Percentiles rank a stretch among this genome's conserved stretches.
phyloP scores from a whole-genome alignment of 2,888 invertebrate species.

The Drosophila paramelanica region DNA sequence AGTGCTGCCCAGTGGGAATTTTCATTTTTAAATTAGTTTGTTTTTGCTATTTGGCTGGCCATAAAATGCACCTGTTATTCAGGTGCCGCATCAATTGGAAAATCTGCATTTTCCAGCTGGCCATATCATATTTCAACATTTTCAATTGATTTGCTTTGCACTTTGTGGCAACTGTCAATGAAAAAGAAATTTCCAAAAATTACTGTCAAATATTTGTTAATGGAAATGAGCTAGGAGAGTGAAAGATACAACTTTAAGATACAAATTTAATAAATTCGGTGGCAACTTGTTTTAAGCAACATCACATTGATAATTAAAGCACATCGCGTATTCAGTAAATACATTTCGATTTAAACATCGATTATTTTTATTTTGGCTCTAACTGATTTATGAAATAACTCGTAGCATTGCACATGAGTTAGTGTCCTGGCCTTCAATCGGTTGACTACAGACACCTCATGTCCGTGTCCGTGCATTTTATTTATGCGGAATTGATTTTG shows the following conservation, averaged over 20 bases:
- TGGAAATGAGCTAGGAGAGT: not conserved
- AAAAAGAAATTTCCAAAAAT: not conserved
- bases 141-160: slow-evolving; percentile 28
- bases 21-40: slow-evolving; percentile 31
- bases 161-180: not conserved
- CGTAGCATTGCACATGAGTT: slow-evolving; percentile 49
- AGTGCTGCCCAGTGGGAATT: slow-evolving; percentile 36
- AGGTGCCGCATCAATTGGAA: slow-evolving; percentile 29
- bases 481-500: slow-evolving; percentile 63
- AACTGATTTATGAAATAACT: slow-evolving; percentile 31
- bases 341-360: slow-evolving; percentile 17
- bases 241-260: too few species aligned
- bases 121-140: slow-evolving; percentile 13
- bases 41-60: slow-evolving; percentile 13
- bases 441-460: slow-evolving; percentile 15
- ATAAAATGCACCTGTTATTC: too few species aligned
- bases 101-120: slow-evolving; percentile 25
- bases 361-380: slow-evolving; percentile 1
- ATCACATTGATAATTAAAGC: not conserved
- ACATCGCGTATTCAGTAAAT: slow-evolving; percentile 10
- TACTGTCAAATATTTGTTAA: not conserved
- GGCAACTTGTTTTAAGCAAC: too few species aligned
- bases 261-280: too few species aligned
- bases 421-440: slow-evolving; percentile 30
- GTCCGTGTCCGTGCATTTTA: slow-evolving; percentile 35